phyloP scores from a whole-genome alignment of 2,888 invertebrate genomes.

The Drosophila subsilvestris region DNA sequence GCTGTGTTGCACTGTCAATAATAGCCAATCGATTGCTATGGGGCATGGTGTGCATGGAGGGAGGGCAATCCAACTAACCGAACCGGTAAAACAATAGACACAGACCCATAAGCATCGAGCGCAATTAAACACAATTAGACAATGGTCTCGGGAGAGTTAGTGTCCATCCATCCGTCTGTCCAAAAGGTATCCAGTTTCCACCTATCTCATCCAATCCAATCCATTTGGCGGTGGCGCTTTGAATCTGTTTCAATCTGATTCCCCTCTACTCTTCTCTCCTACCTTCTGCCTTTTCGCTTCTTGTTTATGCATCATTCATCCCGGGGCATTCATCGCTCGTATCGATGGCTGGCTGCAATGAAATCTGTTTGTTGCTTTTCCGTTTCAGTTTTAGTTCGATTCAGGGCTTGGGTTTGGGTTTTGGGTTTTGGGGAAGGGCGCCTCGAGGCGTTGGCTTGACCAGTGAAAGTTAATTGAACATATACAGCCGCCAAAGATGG shows the following conservation, averaged over 20 bases:
- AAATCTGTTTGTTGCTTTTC: constrained; percentile 25
- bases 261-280: background rate
- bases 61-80: background rate
- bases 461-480: constrained; percentile 64
- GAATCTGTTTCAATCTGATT: constrained; percentile 2
- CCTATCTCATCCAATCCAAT: background rate
- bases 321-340: background rate
- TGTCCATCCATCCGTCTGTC: too few species aligned
- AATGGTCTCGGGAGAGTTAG: background rate
- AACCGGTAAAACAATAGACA: background rate
- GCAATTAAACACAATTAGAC: background rate
- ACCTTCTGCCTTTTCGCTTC: background rate
- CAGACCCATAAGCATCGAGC: background rate
- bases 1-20: background rate
- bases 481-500: constrained; percentile 24
- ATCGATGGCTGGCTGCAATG: constrained; percentile 18
- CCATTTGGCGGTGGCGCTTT: constrained; percentile 14
- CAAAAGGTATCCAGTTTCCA: background rate
- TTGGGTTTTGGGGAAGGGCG: constrained; percentile 17
- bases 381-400: background rate
- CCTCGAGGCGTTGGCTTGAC: constrained; percentile 43
- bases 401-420: constrained; percentile 2
- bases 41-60: background rate
- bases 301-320: background rate
- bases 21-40: background rate